Base-by-base conservation (phyloP, 2,888 invertebrate genomes). In the Rhopalosiphum nymphaeae region DNA sequence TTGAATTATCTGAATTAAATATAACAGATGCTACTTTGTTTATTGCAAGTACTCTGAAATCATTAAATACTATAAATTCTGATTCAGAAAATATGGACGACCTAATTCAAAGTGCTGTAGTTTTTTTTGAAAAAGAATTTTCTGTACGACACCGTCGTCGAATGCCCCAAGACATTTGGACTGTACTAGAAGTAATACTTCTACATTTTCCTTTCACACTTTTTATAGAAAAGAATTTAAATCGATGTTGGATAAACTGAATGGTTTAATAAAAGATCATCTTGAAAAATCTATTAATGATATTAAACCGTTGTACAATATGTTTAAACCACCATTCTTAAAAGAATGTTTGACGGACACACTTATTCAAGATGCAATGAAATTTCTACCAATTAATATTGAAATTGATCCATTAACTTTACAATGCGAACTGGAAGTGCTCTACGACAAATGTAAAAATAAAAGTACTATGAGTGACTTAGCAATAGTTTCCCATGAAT, bases 211-310 rank as follows among this genome's bases (percentile, higher is more conserved):
- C n/a, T 91, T 91, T n/a, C 3, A 78, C 42, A 2, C 46, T 9
- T 91, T 91, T 49, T 91, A 91, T 49, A 67, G 78, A 11, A 91
- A 91, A 78, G 46, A 91, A 25, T 84, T 91, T 78, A 91, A 91
- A 91, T 26, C 16, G 46, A 78, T 91, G 9, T 91, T 91, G 13
- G 84, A 89, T 53, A 78, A 89, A 57, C 44, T 89, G 13, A 89
- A 26, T 42, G 10, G 42, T 42, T 56, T 89, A 57, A 89, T 89
- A 29, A 89, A 89, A 89, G 16, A 89, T 89, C 56, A 89, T 89
- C 42, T 89, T 42, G 56, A 89, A 4, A 89, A 57, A 57, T 89
- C 42, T 26, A 89, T 89, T 57, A 57, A 89, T 90, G 67, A 46
- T 90, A 78, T 90, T 36, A 90, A 67, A 36, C 46, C 67, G 49